Conservation (phyloP, 2,113 vertebrate species). For the Willisornis vidua region DNA sequence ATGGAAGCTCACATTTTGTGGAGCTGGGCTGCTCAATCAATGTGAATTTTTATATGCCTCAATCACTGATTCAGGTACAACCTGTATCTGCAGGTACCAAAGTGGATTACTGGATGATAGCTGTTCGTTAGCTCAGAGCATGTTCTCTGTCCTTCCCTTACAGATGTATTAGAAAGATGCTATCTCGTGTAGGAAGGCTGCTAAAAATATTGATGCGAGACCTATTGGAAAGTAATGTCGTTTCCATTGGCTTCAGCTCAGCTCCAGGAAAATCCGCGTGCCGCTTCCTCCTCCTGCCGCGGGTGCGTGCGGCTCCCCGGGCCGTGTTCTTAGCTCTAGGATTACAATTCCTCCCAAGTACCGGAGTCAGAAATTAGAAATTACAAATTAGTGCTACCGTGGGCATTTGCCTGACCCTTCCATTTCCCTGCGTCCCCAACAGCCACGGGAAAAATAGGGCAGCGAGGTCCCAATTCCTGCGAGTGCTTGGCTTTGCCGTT, state of each 20-base stretch:
- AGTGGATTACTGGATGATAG: slow-evolving; percentile 28
- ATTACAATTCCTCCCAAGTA: neutral
- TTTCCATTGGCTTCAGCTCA: slow-evolving; percentile 51
- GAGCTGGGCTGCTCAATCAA: neutral
- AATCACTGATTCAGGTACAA: slow-evolving; percentile 13
- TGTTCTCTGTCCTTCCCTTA: slow-evolving; percentile 14
- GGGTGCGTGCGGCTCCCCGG: neutral
- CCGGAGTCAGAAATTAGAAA: neutral
- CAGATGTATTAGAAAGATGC: slow-evolving; percentile 45
- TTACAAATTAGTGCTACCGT: neutral
- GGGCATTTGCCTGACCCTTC: neutral
- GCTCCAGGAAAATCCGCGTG: neutral
- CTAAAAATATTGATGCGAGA: slow-evolving; percentile 53
- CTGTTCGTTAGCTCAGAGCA: neutral
- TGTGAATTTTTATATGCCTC: neutral
- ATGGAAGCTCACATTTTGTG: slow-evolving; percentile 8
- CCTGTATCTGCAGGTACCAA: slow-evolving; percentile 31
- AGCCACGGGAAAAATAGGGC: neutral
- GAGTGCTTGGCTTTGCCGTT: neutral
- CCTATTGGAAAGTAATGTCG: slow-evolving; percentile 17
- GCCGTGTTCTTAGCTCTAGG: neutral
- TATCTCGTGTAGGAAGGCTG: slow-evolving; percentile 17
- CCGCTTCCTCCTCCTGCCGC: neutral
- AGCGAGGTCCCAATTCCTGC: accelerated
- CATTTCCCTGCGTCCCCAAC: neutral